Conservation (phyloP, 2,113 vertebrate species). For the Trochalopteron elliotii region DNA sequence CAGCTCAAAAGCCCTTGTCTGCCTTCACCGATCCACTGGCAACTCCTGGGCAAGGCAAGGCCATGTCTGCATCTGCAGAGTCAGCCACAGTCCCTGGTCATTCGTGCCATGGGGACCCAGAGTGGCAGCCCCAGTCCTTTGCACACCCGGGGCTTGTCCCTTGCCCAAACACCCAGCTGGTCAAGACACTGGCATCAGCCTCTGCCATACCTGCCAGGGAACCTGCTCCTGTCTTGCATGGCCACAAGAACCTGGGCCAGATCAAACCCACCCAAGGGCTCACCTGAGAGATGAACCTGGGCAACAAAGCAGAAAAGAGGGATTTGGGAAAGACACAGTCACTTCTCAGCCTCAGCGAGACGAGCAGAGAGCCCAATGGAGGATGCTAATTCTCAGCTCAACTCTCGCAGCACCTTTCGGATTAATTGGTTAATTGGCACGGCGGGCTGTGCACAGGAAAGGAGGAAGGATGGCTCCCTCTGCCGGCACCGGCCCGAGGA, state of each 20-base stretch:
- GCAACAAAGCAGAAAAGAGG: not conserved
- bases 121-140: rapidly evolving
- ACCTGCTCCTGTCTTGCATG: rapidly evolving
- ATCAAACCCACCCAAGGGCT: not conserved
- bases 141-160: no score
- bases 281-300: not conserved
- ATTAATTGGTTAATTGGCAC: constrained; percentile 37
- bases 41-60: not conserved
- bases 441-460: not conserved
- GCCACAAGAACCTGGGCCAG: not conserved
- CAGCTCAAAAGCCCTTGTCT: not conserved
- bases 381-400: not conserved
- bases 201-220: rapidly evolving
- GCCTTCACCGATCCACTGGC: not conserved
- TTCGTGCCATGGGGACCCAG: not conserved
- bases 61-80: not conserved
- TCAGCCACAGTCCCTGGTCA: not conserved
- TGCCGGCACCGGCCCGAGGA: constrained; percentile 17
- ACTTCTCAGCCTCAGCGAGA: not conserved
- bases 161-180: not conserved
- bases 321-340: not conserved
- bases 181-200: not conserved
- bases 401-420: not conserved
- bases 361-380: not conserved
- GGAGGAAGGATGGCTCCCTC: constrained; percentile 57